These are phyloP conservation scores for Crocidura indochinensis DNA, from an alignment of 2,797 vertebrate genomes.

Conservation along the genomic window DNA sequence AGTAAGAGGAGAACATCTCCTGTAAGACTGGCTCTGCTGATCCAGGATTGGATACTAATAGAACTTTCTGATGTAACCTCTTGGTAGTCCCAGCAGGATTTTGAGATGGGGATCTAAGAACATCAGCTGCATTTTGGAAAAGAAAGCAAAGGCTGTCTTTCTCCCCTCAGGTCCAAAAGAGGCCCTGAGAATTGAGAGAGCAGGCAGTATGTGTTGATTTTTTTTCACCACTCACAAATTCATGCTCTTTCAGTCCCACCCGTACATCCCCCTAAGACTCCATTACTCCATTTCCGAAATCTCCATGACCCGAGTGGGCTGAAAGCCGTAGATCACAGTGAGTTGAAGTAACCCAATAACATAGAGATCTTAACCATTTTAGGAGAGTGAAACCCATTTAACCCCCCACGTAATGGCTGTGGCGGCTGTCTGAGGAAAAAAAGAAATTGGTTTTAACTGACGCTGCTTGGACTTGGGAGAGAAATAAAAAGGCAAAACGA, in stretches of 20 bases:
- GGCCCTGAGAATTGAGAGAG: background rate
- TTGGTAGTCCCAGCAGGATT: background rate
- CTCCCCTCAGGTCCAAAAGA: background rate
- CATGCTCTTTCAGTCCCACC: slow-evolving; percentile 69
- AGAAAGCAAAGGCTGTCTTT: background rate
- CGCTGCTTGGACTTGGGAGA: background rate
- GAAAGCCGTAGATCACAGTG: slow-evolving; percentile 52
- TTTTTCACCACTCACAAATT: slow-evolving; percentile 35
- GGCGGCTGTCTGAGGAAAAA: slow-evolving; percentile 42
- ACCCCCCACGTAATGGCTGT: slow-evolving; percentile 53
- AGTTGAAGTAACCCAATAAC: slow-evolving; percentile 69
- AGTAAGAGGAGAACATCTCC: background rate
- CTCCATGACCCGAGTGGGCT: slow-evolving; percentile 66
- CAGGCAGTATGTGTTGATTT: background rate
- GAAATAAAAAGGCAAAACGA: slow-evolving; percentile 76
- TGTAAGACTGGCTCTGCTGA: background rate
- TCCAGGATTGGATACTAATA: background rate
- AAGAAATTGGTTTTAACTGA: slow-evolving; percentile 84
- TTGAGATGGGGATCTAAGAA: slow-evolving; percentile 29
- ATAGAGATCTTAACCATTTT: slow-evolving; percentile 76
- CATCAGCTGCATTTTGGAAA: background rate
- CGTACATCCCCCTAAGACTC: background rate
- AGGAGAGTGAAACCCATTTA: slow-evolving; percentile 72
- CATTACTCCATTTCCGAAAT: slow-evolving; percentile 76
- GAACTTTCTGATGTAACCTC: background rate